A percentile compares a stretch with the other conserved stretches of the same genome.
phyloP scores from a whole-genome alignment of 2,797 vertebrate genomes.

The Brotula barbata region DNA sequence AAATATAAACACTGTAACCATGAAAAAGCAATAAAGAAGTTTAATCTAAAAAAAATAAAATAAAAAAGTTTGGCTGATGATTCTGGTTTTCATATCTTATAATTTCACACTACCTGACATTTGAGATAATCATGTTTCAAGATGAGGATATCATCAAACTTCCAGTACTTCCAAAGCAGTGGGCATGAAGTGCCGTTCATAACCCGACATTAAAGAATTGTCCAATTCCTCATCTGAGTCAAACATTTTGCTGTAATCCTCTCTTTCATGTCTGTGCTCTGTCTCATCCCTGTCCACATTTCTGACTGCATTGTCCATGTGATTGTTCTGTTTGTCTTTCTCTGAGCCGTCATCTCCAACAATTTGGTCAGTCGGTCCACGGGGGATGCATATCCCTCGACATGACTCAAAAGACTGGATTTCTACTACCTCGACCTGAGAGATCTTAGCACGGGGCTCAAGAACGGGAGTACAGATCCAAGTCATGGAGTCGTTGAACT shows the following conservation, averaged over 20 bases:
- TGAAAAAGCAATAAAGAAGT: too few relatives aligned
- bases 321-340: conserved; percentile 15
- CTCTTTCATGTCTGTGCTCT: conserved; percentile 19
- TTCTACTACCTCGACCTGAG: conserved; percentile 71
- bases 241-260: conserved; percentile 70
- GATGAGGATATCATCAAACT: conserved; percentile 7
- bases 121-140: neutral
- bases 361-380: neutral
- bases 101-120: neutral
- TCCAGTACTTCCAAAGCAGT: conserved; percentile 44
- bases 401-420: conserved; percentile 8
- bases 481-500: conserved; percentile 53
- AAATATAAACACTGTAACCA: too few relatives aligned
- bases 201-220: conserved; percentile 56
- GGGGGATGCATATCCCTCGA: neutral
- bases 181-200: conserved; percentile 82
- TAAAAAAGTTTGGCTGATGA: too few relatives aligned
- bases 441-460: conserved; percentile 64
- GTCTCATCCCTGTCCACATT: conserved; percentile 24
- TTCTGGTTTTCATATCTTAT: too few relatives aligned
- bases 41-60: too few relatives aligned
- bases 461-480: conserved; percentile 34
- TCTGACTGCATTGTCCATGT: conserved; percentile 7
- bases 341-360: conserved; percentile 13
- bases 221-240: conserved; percentile 64